phyloP scores from a whole-genome alignment of 2,888 invertebrate genomes.

The Crepidodera aurea region DNA sequence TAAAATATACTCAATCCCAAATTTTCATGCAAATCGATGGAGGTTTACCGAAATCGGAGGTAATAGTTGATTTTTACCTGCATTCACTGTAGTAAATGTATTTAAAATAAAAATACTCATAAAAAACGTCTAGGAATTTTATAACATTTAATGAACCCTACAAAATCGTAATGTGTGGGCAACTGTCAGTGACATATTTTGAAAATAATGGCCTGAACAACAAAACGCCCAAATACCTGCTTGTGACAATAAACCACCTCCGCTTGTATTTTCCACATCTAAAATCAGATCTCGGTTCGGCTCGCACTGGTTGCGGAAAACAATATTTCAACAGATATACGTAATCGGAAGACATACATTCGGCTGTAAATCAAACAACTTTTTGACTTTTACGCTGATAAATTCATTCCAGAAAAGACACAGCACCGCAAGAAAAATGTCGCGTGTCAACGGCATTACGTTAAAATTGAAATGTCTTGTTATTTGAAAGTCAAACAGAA shows the following conservation, averaged over 20 bases:
- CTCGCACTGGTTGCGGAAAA: conserved; percentile 42
- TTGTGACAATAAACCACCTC: conserved; percentile 18
- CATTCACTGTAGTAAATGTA: too few relatives aligned
- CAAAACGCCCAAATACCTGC: conserved; percentile 6
- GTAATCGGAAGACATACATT: conserved; percentile 53
- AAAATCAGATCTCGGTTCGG: conserved; percentile 1
- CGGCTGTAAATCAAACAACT: conserved; percentile 48
- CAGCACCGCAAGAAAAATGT: conserved; percentile 12
- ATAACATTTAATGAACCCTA: not conserved
- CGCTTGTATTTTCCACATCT: conserved; percentile 6
- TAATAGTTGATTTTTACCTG: too few relatives aligned
- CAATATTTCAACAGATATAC: conserved; percentile 55
- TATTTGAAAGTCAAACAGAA: conserved; percentile 16
- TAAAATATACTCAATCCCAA: too few relatives aligned
- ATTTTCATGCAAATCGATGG: too few relatives aligned
- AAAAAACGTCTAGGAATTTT: not conserved
- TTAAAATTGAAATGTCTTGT: conserved; percentile 17
- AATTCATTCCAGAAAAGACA: conserved; percentile 23
- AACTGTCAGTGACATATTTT: conserved; percentile 1
- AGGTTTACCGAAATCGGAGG: too few relatives aligned
- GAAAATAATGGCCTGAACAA: conserved; percentile 6
- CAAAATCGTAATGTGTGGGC: not conserved
- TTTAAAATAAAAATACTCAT: not conserved
- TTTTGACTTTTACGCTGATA: conserved; percentile 31
- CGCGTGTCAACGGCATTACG: conserved; percentile 5